Percentiles rank a stretch among this genome's conserved stretches.
Evolutionary conservation across 2,797 vertebrate species (phyloP).

Genomic region (Erithacus rubecula): DNA sequence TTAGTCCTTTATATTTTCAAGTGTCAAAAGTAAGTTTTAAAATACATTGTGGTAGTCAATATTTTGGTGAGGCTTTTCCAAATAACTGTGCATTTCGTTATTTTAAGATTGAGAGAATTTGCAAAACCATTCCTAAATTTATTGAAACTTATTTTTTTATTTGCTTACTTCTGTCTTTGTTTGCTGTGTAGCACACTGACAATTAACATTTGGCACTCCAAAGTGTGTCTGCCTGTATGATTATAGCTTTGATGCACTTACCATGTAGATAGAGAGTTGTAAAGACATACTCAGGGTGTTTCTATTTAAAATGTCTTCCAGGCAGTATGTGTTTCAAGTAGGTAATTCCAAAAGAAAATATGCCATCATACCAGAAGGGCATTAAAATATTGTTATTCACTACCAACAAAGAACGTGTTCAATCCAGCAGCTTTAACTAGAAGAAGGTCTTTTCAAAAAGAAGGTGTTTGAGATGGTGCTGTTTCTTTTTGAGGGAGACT

Average conservation of each 20-base stretch:
- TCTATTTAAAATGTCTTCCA: neutral
- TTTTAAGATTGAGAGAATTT: neutral
- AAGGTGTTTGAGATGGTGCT: neutral
- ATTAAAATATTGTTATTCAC: neutral
- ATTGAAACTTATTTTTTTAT: neutral
- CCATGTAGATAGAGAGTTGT: neutral
- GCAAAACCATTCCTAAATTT: neutral
- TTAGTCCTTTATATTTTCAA: neutral
- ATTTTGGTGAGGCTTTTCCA: neutral
- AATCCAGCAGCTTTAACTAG: neutral
- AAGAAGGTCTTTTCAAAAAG: neutral
- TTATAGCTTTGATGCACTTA: neutral
- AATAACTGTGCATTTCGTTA: neutral
- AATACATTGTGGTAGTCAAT: neutral
- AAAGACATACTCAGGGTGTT: neutral
- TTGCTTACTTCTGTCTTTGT: neutral
- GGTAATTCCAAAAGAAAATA: neutral
- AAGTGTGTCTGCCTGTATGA: fast-evolving
- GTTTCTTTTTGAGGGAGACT: neutral
- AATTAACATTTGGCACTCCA: neutral
- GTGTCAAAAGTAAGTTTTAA: neutral
- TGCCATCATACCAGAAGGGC: neutral
- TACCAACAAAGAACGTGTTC: neutral
- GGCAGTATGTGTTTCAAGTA: neutral
- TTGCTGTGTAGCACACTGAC: neutral